These are phyloP conservation scores for Intellagama lesueurii DNA, from an alignment of 2,797 vertebrate species.

Conservation along the genomic window DNA sequence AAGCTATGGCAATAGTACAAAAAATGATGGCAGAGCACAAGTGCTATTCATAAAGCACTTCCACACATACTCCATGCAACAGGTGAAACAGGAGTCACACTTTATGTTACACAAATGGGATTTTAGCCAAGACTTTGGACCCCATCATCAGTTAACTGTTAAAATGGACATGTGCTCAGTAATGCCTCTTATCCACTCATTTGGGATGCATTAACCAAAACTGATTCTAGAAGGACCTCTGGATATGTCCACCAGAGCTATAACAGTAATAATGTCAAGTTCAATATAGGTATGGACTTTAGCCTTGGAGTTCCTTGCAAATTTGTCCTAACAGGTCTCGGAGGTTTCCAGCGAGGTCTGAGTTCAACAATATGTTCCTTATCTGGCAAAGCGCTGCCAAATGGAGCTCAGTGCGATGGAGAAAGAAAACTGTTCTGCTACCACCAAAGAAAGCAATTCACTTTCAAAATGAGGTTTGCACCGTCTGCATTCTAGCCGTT, in stretches of 20 bases:
- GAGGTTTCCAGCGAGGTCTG: background rate
- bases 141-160: background rate
- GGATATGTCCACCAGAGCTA: background rate
- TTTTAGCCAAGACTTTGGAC: background rate
- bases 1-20: no score
- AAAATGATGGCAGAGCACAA: no score
- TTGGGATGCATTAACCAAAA: background rate
- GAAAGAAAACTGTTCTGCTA: background rate
- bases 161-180: background rate
- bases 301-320: background rate
- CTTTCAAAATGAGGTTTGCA: background rate
- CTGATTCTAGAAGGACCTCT: background rate
- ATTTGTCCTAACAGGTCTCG: background rate
- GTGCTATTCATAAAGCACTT: no score
- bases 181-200: background rate
- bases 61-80: no score
- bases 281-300: background rate
- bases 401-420: background rate
- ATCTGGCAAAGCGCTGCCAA: background rate
- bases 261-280: background rate
- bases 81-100: no score
- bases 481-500: background rate
- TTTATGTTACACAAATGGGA: no score
- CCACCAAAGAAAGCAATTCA: background rate
- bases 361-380: background rate